Evolutionary conservation across 2,797 vertebrate species (phyloP).

Genomic region (Champsocephalus esox): DNA sequence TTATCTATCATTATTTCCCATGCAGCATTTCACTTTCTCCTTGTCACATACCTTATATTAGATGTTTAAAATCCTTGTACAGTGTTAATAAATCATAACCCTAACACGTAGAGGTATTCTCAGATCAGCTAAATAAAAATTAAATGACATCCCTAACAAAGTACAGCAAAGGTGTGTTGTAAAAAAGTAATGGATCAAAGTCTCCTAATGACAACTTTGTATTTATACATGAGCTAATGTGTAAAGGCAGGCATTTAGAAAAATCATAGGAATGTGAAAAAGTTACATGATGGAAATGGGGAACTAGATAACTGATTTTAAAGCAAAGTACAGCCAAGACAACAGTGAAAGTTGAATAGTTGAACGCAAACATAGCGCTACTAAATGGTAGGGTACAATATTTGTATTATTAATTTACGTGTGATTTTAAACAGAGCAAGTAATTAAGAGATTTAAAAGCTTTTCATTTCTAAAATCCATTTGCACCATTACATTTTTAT

Average conservation of each 20-base stretch:
- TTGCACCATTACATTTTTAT: slow-evolving; percentile 29
- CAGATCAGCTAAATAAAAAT: slow-evolving; percentile 3
- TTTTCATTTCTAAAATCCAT: slow-evolving; percentile 12
- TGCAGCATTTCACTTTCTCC: neutral
- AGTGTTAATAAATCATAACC: slow-evolving; percentile 11
- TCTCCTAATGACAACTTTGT: neutral
- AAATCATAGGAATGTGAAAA: slow-evolving; percentile 3
- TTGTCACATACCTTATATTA: neutral
- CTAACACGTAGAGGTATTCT: neutral
- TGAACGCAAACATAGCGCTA: neutral
- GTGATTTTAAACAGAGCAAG: slow-evolving; percentile 25
- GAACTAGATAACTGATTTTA: slow-evolving; percentile 25
- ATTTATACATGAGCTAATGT: neutral
- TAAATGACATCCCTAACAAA: slow-evolving; percentile 15
- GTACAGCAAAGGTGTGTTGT: neutral
- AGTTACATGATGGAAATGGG: neutral
- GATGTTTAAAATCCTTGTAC: neutral
- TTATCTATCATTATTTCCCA: neutral
- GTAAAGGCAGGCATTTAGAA: slow-evolving; percentile 6
- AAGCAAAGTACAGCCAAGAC: neutral
- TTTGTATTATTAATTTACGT: slow-evolving; percentile 26
- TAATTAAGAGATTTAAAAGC: slow-evolving; percentile 20
- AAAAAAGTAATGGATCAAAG: slow-evolving; percentile 14
- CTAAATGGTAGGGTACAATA: slow-evolving; percentile 22
- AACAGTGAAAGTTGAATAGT: neutral